These are phyloP conservation scores for Trisateles emortualis DNA, from an alignment of 2,888 invertebrate species.

Conservation along the genomic window DNA sequence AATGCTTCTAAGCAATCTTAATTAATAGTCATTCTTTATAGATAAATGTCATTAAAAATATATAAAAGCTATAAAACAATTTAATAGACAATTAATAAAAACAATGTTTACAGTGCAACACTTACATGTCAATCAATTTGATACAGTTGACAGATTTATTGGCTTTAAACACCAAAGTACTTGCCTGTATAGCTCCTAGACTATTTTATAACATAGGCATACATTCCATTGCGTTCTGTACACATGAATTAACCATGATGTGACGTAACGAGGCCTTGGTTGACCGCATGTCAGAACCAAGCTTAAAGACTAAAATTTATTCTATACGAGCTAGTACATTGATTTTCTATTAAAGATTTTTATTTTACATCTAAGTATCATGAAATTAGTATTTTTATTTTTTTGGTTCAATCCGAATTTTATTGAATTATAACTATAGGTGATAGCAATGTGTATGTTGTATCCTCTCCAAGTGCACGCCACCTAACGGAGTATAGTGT, in stretches of 20 bases:
- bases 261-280: slow-evolving; percentile 74
- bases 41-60: neutral
- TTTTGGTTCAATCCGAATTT: no score
- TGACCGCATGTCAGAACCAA: slow-evolving; percentile 47
- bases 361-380: no score
- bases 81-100: neutral
- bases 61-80: neutral
- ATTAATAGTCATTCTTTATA: no score
- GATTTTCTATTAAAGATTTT: neutral
- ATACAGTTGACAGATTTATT: slow-evolving; percentile 3
- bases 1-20: no score
- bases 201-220: slow-evolving; percentile 36
- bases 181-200: slow-evolving; percentile 20
- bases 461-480: no score
- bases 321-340: neutral
- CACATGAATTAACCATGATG: slow-evolving; percentile 77
- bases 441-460: no score
- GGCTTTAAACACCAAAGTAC: neutral
- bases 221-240: slow-evolving; percentile 71
- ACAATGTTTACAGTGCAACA: neutral
- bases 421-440: no score
- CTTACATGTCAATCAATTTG: neutral
- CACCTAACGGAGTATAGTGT: no score
- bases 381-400: no score
- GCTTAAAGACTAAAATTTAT: neutral